Percentiles rank a stretch among this genome's conserved stretches.
Conservation (phyloP, 1,140 invertebrate genomes). For the Druon quercuslanigerum region DNA sequence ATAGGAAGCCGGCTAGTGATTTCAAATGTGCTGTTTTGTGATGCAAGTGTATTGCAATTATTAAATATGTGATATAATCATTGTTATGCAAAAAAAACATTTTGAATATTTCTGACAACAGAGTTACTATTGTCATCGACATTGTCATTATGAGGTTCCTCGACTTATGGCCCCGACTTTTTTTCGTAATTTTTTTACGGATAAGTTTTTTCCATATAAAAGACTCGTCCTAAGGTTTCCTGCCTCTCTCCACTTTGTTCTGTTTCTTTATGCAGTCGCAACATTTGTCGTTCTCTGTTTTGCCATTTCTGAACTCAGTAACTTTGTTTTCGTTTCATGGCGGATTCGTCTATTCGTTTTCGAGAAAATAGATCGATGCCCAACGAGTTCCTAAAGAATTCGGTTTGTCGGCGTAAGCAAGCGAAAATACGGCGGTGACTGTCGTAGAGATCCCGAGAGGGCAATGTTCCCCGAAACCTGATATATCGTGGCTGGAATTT, state of each 20-base stretch:
- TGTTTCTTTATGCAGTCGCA: constrained; percentile 43
- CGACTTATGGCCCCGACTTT: no score
- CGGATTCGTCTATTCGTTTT: not conserved
- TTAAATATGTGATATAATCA: no score
- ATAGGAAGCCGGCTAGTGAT: no score
- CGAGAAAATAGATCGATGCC: constrained; percentile 51
- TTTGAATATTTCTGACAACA: no score
- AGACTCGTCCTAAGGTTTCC: not conserved
- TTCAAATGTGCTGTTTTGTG: no score
- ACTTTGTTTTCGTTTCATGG: constrained; percentile 38
- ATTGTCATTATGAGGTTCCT: no score
- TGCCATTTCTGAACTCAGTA: not conserved
- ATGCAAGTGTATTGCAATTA: no score
- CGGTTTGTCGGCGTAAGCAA: constrained; percentile 49
- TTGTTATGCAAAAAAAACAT: no score
- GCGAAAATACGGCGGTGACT: constrained; percentile 47
- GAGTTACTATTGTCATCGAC: no score
- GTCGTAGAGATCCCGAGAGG: constrained; percentile 47
- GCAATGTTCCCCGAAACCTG: constrained; percentile 51
- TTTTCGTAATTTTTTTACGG: no score
- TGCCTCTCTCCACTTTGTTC: not conserved
- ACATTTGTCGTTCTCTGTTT: not conserved
- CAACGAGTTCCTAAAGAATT: constrained; percentile 36
- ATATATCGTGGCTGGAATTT: constrained; percentile 52
- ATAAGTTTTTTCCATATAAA: no score